Conservation (phyloP, 1,140 invertebrate species). For the Anadara kagoshimensis region DNA sequence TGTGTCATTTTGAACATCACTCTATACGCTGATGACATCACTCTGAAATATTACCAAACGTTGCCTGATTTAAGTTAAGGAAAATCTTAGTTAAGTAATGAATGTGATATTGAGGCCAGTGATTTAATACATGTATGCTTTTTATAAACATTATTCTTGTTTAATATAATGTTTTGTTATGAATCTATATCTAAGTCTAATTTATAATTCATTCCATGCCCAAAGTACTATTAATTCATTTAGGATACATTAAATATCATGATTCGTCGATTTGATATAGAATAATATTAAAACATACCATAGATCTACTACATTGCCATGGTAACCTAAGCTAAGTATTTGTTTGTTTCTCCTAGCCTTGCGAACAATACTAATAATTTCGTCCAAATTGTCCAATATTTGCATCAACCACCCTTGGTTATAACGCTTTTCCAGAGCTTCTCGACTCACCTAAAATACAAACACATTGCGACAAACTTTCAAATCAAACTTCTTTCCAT, state of each 20-base stretch:
- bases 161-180: not conserved
- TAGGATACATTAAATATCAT: not conserved
- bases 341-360: slow-evolving; percentile 64
- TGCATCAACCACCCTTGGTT: slow-evolving; percentile 81
- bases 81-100: too few relatives aligned
- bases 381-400: slow-evolving; percentile 76
- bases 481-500: too few relatives aligned
- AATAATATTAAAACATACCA: slow-evolving; percentile 72
- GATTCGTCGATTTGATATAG: not conserved
- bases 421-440: slow-evolving; percentile 79
- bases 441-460: slow-evolving; percentile 74
- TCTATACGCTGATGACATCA: too few relatives aligned
- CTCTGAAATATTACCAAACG: too few relatives aligned
- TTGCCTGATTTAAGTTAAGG: too few relatives aligned
- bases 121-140: not conserved
- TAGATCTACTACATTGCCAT: slow-evolving; percentile 78
- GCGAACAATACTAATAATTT: slow-evolving; percentile 75
- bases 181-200: not conserved
- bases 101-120: not conserved
- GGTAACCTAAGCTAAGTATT: slow-evolving; percentile 79
- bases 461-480: slow-evolving; percentile 11
- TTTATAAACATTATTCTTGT: not conserved
- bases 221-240: too few relatives aligned
- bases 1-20: too few relatives aligned
- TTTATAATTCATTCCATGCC: too few relatives aligned